These are phyloP conservation scores for Pemphredon lugubris DNA, from an alignment of 2,888 invertebrate genomes.

Conservation along the genomic window DNA sequence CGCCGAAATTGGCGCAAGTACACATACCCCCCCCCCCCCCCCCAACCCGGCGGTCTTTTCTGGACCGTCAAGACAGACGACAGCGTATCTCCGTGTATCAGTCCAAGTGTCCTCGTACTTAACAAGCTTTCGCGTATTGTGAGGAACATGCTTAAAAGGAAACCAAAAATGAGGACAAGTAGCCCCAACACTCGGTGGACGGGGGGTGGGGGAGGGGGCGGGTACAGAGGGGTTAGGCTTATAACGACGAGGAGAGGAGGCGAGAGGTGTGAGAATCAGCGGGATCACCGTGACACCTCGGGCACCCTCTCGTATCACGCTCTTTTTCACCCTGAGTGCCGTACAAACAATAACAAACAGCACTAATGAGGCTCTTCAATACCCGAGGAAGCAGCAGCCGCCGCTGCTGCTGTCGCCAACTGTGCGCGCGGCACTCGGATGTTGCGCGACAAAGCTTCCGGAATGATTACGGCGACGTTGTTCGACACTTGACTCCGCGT, in stretches of 20 bases:
- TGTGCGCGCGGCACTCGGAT: constrained; percentile 59
- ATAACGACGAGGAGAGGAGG: constrained; percentile 41
- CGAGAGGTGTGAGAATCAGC: constrained; percentile 78
- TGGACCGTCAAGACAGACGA: constrained; percentile 45
- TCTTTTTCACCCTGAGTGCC: constrained; percentile 73
- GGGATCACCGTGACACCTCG: constrained; percentile 80
- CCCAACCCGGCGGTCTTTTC: constrained; percentile 18
- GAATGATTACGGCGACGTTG: constrained; percentile 62
- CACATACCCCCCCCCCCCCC: background rate
- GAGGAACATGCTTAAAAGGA: constrained; percentile 80
- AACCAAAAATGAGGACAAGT: constrained; percentile 81
- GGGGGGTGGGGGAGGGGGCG: constrained; percentile 31
- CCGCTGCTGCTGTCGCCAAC: constrained; percentile 48
- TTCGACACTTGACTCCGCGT: constrained; percentile 59
- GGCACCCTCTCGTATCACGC: constrained; percentile 77
- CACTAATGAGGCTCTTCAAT: constrained; percentile 81
- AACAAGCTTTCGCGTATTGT: constrained; percentile 80
- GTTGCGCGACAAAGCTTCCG: constrained; percentile 62
- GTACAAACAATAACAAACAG: constrained; percentile 80
- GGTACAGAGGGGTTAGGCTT: constrained; percentile 49
- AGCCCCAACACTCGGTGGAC: constrained; percentile 60
- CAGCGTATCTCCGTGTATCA: constrained; percentile 68
- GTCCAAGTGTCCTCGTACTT: constrained; percentile 78
- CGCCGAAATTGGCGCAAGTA: constrained; percentile 49
- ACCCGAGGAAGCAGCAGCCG: constrained; percentile 63